Conservation (phyloP, 2,113 vertebrate species). For the Phrynocephalus versicolor region DNA sequence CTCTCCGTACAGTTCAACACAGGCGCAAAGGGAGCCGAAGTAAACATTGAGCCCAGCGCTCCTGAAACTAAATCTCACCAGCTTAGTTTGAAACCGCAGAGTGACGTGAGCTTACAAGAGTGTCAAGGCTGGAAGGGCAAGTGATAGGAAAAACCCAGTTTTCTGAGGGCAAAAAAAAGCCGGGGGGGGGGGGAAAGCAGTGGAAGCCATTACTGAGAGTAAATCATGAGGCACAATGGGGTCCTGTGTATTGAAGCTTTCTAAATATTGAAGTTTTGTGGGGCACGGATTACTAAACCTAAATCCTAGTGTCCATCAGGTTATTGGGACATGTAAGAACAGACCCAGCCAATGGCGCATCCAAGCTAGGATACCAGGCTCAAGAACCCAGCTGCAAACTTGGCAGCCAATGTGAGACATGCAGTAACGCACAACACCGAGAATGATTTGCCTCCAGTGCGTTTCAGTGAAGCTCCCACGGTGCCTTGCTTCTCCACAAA, state of each 20-base stretch:
- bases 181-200: neutral
- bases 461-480: neutral
- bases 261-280: constrained; percentile 13
- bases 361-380: neutral
- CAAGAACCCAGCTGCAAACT: constrained; percentile 23
- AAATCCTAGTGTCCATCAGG: neutral
- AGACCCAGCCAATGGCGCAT: neutral
- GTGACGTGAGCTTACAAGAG: neutral
- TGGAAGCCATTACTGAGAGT: neutral
- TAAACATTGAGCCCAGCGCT: constrained; percentile 7
- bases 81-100: neutral
- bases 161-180: neutral
- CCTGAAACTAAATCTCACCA: constrained; percentile 14
- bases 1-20: neutral
- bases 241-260: constrained; percentile 5
- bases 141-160: constrained; percentile 1
- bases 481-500: neutral
- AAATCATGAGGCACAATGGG: constrained; percentile 53
- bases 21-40: neutral
- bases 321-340: constrained; percentile 8
- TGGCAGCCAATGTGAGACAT: neutral
- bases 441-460: neutral
- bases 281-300: constrained; percentile 7
- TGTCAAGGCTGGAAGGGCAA: neutral
- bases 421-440: too few relatives aligned